These are phyloP conservation scores for Clarias fuscus DNA, from an alignment of 2,797 vertebrate genomes.

Conservation along the genomic window DNA sequence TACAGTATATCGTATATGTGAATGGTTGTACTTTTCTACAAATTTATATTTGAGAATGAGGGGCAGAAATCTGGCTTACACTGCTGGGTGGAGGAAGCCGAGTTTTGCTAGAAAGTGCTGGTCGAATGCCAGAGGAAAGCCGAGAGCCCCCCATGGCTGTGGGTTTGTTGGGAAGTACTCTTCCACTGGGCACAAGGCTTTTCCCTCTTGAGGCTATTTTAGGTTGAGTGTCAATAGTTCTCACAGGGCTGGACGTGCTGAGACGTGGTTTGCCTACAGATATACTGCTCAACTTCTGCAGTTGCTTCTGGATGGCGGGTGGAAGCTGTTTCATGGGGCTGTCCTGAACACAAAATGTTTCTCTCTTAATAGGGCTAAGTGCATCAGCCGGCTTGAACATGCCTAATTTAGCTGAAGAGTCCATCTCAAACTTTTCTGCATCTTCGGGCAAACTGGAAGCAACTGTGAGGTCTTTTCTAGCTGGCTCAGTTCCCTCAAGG, in stretches of 20 bases:
- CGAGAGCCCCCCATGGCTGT: constrained; percentile 45
- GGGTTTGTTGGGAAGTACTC: constrained; percentile 67
- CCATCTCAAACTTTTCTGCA: constrained; percentile 78
- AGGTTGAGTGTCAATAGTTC: constrained; percentile 54
- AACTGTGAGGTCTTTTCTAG: neutral
- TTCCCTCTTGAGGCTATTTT: constrained; percentile 60
- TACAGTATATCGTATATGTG: neutral
- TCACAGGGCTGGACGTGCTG: constrained; percentile 68
- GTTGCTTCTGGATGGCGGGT: constrained; percentile 71
- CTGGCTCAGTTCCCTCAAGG: constrained; percentile 64
- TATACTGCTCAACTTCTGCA: constrained; percentile 47
- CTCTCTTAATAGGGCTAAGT: constrained; percentile 82
- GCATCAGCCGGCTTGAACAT: constrained; percentile 65
- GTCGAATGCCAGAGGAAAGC: constrained; percentile 36
- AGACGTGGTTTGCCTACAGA: constrained; percentile 37
- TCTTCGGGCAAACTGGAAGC: constrained; percentile 33
- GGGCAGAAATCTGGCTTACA: constrained; percentile 54
- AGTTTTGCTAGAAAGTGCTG: constrained; percentile 52
- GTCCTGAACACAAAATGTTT: constrained; percentile 85
- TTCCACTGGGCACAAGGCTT: constrained; percentile 46
- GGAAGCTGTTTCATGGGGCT: constrained; percentile 79
- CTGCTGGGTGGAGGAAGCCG: constrained; percentile 66
- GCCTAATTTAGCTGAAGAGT: constrained; percentile 72
- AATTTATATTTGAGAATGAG: neutral
- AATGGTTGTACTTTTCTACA: neutral